Percentiles rank a stretch among this genome's conserved stretches.
Conservation (phyloP, 2,113 vertebrate species). For the Pseudorectes ferrugineus region DNA sequence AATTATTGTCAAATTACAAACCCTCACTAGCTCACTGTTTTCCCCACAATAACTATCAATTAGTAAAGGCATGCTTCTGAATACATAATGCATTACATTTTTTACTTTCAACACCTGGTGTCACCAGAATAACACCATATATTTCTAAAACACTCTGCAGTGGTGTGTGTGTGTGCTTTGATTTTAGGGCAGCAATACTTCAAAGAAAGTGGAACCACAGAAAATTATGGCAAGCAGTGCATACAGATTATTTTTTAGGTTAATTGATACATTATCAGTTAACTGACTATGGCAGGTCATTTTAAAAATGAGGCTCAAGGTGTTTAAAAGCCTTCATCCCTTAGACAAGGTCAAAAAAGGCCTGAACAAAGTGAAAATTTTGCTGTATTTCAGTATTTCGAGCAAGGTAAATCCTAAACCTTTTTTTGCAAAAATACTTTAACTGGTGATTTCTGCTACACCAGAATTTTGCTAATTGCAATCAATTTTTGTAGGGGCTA, state of each 20-base stretch:
- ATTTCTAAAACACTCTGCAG: not conserved
- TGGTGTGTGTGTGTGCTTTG: not conserved
- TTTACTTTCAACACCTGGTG: slow-evolving; percentile 67
- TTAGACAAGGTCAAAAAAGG: not conserved
- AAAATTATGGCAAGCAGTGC: not conserved
- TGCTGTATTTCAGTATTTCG: not conserved
- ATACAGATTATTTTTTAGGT: not conserved
- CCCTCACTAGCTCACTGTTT: not conserved
- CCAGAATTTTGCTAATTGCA: not conserved
- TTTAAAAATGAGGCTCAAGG: not conserved
- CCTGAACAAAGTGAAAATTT: not conserved
- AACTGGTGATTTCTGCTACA: not conserved
- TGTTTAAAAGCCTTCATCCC: not conserved
- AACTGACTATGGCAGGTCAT: not conserved
- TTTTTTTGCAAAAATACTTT: not conserved
- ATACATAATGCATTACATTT: slow-evolving; percentile 39
- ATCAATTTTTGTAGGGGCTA: not conserved
- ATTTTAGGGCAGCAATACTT: not conserved
- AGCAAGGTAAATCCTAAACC: not conserved
- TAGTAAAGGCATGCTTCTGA: slow-evolving; percentile 24
- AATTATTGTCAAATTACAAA: not conserved
- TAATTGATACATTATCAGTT: not conserved
- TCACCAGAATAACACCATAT: slow-evolving; percentile 47
- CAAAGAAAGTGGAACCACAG: not conserved
- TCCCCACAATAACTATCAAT: not conserved